These are phyloP conservation scores for Penaeus monodon DNA, from an alignment of 2,888 invertebrate genomes.

Conservation along the genomic window DNA sequence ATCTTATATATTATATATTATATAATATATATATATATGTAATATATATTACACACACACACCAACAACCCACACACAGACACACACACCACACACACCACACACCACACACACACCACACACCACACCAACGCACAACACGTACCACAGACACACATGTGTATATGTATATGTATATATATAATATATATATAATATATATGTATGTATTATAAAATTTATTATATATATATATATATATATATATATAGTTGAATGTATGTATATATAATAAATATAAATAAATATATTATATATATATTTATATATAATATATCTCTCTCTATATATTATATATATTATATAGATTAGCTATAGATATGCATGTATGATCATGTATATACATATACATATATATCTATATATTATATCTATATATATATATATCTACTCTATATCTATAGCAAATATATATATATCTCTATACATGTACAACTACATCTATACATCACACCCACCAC, in stretches of 20 bases:
- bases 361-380: neutral
- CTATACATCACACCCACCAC: neutral
- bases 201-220: no score
- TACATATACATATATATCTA: slow-evolving; percentile 22
- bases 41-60: no score
- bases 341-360: neutral
- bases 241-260: slow-evolving; percentile 16
- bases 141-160: neutral
- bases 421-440: slow-evolving; percentile 11
- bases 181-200: slow-evolving; percentile 44
- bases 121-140: no score
- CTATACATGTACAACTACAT: slow-evolving; percentile 1
- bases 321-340: neutral
- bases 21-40: no score
- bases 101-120: no score
- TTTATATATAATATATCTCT: neutral
- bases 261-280: slow-evolving; percentile 15
- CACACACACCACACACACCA: no score
- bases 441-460: slow-evolving; percentile 11
- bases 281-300: slow-evolving; percentile 19
- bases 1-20: no score
- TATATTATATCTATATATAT: slow-evolving; percentile 44
- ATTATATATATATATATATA: slow-evolving; percentile 37
- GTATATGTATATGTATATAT: slow-evolving; percentile 32
- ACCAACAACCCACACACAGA: no score